phyloP scores from a whole-genome alignment of 2,888 invertebrate species.

The Caenorhabditis sp. region DNA sequence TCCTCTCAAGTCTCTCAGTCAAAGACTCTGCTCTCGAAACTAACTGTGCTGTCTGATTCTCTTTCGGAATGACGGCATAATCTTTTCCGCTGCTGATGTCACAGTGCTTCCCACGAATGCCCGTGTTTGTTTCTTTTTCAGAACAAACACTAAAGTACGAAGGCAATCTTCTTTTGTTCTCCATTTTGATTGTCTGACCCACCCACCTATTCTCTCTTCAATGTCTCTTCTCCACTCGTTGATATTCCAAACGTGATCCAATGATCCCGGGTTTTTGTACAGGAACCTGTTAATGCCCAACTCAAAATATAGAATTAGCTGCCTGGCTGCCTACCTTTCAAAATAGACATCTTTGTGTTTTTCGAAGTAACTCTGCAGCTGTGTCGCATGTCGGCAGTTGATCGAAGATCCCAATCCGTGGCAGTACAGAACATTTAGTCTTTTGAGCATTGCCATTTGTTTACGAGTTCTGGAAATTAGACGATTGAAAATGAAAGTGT shows the following conservation, averaged over 20 bases:
- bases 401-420: slow-evolving; percentile 71
- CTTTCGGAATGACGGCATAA: slow-evolving; percentile 16
- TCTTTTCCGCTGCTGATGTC: slow-evolving; percentile 12
- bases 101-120: slow-evolving; percentile 19
- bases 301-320: background rate
- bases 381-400: slow-evolving; percentile 64
- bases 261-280: slow-evolving; percentile 67
- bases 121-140: slow-evolving; percentile 13
- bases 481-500: too few relatives aligned
- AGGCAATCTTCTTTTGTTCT: background rate
- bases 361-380: slow-evolving; percentile 53
- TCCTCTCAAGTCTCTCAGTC: too few relatives aligned
- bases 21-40: too few relatives aligned
- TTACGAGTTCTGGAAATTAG: too few relatives aligned
- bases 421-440: slow-evolving; percentile 65
- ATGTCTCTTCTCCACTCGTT: slow-evolving; percentile 70
- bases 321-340: slow-evolving; percentile 37
- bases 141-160: slow-evolving; percentile 11
- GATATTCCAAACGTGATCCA: slow-evolving; percentile 60
- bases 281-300: slow-evolving; percentile 35
- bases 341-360: slow-evolving; percentile 59
- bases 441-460: slow-evolving; percentile 25
- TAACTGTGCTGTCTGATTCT: background rate
- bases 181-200: background rate
- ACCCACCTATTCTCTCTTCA: slow-evolving; percentile 56